phyloP scores from a whole-genome alignment of 2,113 vertebrate species.

The Genyomyrus donnyi region DNA sequence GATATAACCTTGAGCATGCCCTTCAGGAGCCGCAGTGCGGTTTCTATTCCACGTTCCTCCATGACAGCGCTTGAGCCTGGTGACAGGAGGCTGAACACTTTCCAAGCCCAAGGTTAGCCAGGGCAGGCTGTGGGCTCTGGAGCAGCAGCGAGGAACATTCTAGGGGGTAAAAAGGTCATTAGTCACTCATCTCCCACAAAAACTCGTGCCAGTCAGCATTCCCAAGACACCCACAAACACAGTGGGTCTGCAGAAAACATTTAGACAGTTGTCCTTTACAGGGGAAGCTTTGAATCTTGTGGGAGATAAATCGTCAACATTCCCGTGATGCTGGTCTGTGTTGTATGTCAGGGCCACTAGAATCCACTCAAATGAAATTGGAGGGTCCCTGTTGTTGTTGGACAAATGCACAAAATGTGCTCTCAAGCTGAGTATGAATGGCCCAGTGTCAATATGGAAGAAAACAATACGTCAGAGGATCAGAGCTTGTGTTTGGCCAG shows the following conservation, averaged over 20 bases:
- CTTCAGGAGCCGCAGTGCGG: background rate
- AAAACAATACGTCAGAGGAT: background rate
- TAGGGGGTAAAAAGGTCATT: background rate
- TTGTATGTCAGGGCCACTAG: background rate
- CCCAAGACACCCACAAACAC: background rate
- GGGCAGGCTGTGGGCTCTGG: background rate
- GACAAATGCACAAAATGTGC: background rate
- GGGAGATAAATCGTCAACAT: background rate
- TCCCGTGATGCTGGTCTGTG: background rate
- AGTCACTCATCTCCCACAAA: background rate
- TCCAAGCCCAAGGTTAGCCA: background rate
- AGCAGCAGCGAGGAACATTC: background rate
- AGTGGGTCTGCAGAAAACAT: background rate
- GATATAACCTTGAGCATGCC: background rate
- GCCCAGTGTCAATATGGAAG: background rate
- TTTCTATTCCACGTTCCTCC: background rate
- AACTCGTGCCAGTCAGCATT: background rate
- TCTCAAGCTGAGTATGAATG: background rate
- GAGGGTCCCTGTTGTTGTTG: background rate
- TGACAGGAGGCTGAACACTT: background rate
- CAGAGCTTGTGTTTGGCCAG: background rate
- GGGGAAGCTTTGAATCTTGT: background rate
- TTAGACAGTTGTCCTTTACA: background rate
- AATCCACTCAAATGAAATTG: background rate
- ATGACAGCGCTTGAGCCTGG: background rate